Evolutionary conservation across 2,113 vertebrate genomes (phyloP).

Genomic region (Isichthys henryi): DNA sequence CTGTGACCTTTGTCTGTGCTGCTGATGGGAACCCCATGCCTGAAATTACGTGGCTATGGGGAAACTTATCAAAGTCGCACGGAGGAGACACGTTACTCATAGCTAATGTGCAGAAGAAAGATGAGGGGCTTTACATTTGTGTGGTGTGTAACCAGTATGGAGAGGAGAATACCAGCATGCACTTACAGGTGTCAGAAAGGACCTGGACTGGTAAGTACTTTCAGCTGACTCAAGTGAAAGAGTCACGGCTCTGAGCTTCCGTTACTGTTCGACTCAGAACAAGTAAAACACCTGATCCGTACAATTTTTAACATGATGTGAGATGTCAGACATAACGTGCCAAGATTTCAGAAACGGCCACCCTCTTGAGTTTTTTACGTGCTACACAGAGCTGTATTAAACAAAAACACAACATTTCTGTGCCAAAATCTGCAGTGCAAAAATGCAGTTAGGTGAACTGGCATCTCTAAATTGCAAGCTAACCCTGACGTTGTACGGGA

Average conservation of each 20-base stretch:
- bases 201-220: neutral
- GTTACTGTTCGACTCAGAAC: too few species aligned
- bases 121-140: constrained; percentile 21
- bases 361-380: too few species aligned
- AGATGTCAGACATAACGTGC: too few species aligned
- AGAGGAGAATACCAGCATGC: constrained; percentile 19
- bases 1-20: neutral
- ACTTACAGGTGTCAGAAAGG: neutral
- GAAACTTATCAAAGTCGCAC: neutral
- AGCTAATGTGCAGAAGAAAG: neutral
- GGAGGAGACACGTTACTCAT: neutral
- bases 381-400: too few species aligned
- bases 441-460: too few species aligned
- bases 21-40: constrained; percentile 18
- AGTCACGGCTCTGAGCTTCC: too few species aligned
- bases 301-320: too few species aligned
- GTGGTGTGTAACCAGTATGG: constrained; percentile 16
- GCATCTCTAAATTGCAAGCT: neutral
- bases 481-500: neutral
- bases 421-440: too few species aligned
- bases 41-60: neutral
- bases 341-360: too few species aligned
- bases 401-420: too few species aligned
- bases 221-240: neutral
- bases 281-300: too few species aligned